Evolutionary conservation across 2,797 vertebrate species (phyloP), one percentile per base, ranked within the genome.

Genomic region (Hippoglossus hippoglossus): DNA sequence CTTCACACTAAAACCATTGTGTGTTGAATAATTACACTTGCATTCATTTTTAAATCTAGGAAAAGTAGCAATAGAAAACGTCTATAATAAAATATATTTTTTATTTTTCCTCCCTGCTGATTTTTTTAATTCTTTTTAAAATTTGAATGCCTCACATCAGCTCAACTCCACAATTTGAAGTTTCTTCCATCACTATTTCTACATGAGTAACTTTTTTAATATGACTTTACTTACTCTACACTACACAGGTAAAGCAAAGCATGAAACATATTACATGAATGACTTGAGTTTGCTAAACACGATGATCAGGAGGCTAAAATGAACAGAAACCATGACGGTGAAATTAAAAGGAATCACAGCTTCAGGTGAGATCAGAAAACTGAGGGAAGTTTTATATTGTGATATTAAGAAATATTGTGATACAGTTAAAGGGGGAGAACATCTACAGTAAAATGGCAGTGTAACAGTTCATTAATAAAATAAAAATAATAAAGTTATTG

Each of bases 41-140:
- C 19, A 21, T 3, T 54, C 31, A 1, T 55, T 59, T 54, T 61
- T 56, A 49, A 58, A 26, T 55, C n/a, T 44, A 31, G 50, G 19
- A 62, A 39, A 68, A 56, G 10, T 41, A 59, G 47, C 61, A 39
- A 53, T 59, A 46, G 31, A 4, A 36, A 52, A 19, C 2, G 39
- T 41, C 15, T 51, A 31, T 50, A 73, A 16, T 16, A 49, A 19
- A 19, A 46, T 46, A 19, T 19, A 16, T 16, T 46, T 16, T 46
- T 7, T 1, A 49, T 21, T 19, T n/a, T 49, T 49, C 47, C n/a
- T 49, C 2, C 41, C 41, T 19, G 44, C 6, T 46, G 44, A 19
- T 49, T 21, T n/a, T n/a, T 49, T 49, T 3, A 3, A 49, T 49
- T 16, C 47, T 47, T 18, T 47, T 47, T 18, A 44, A 13, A 18